These are phyloP conservation scores for Macroglossus sobrinus DNA, from an alignment of 2,113 vertebrate species.

Conservation along the genomic window DNA sequence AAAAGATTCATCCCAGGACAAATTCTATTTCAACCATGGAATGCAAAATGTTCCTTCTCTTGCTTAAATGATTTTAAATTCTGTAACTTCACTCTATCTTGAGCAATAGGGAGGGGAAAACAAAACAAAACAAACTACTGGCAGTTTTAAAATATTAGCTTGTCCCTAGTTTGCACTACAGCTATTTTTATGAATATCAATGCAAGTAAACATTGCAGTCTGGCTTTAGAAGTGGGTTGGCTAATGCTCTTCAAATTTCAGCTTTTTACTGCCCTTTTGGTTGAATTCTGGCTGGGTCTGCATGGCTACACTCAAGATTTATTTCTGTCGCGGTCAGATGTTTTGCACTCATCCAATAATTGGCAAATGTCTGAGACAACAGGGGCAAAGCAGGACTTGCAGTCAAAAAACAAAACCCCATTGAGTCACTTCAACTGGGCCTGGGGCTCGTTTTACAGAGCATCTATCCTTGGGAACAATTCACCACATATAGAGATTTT, in stretches of 20 bases:
- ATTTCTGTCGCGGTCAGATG: neutral
- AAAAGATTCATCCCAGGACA: neutral
- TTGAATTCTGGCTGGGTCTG: neutral
- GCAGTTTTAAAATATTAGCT: neutral
- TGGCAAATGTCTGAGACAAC: neutral
- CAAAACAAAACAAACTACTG: neutral
- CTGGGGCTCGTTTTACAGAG: neutral
- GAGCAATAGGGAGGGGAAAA: neutral
- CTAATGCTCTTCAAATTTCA: neutral
- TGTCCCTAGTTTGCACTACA: neutral
- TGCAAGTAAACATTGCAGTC: conserved; percentile 9
- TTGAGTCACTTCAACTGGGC: neutral
- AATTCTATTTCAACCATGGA: neutral
- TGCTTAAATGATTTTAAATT: neutral
- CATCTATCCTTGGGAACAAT: neutral
- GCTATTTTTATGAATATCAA: neutral
- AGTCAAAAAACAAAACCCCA: neutral
- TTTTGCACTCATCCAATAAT: neutral
- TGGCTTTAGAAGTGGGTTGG: neutral
- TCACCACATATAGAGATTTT: neutral
- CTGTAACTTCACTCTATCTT: neutral
- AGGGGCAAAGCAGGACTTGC: neutral
- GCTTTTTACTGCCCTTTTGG: neutral
- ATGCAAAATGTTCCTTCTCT: neutral
- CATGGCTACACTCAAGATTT: neutral